Evolutionary conservation across 2,113 vertebrate species (phyloP), one percentile per base, ranked within the genome.

Genomic region (Xerus inauris): DNA sequence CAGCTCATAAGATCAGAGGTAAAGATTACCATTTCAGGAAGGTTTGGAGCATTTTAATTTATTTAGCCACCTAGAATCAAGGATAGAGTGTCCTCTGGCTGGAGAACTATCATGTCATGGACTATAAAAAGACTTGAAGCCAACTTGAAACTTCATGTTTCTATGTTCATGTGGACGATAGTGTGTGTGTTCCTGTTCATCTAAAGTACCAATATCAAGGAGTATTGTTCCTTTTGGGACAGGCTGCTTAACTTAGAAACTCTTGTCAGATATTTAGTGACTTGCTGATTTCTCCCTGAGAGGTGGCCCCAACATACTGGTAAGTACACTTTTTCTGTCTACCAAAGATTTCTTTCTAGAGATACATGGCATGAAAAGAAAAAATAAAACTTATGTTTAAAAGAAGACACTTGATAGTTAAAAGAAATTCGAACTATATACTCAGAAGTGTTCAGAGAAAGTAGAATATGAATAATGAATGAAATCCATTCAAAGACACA

Each of bases 1-100:
- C 5, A 89, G 17, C 32, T 67, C 57, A 65, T 8, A 45, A 67
- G 8, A 38, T 94, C 84, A 93, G 40, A 95, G 59, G 73, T 76
- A 83, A 96, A 67, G 28, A 77, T 82, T 32, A 54, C 47, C n/a
- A 19, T 95, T 90, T 92, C 72, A 92, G 40, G 14, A 86, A n/a
- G 30, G 16, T 26, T n/a, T 45, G 42, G 26, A 73, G 35, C 14
- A 12, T 85, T 81, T 83, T 89, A 24, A 30, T 8, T 76, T 72
- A 42, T n/a, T 97, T 86, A n/a, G 6, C 40, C 79, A 13, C 59
- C 12, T 32, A 20, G 24, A 92, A 38, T 79, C 76, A 85, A 84
- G 45, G 42, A 5, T 42, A 79, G 57, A 64, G 22, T 71, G 69
- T 26, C 3, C 24, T 85, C 22, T 76, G 20, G 26, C 28, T 47